Conservation (phyloP, 1,140 invertebrate species). For the Pissodes strobi region DNA sequence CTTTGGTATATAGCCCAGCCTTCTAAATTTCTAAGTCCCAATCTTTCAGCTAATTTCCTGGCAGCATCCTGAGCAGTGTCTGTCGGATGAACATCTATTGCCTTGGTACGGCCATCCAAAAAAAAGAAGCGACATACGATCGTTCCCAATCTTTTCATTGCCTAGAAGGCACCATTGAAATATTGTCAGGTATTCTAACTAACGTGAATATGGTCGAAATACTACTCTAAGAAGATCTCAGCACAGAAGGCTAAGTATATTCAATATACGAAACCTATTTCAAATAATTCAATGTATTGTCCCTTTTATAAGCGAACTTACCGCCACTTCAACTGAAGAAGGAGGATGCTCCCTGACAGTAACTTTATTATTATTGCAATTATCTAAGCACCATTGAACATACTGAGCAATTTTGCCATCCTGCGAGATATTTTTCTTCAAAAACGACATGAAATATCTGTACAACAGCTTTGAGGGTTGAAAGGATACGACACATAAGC, state of each 20-base stretch:
- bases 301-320: too few relatives aligned
- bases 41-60: conserved; percentile 84
- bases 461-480: conserved; percentile 87
- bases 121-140: conserved; percentile 96
- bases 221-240: too few relatives aligned
- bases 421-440: conserved; percentile 72
- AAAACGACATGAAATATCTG: conserved; percentile 78
- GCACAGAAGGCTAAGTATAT: too few relatives aligned
- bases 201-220: too few relatives aligned
- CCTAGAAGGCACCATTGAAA: too few relatives aligned
- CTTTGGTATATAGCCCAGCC: conserved; percentile 95
- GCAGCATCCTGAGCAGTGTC: conserved; percentile 92
- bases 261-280: too few relatives aligned
- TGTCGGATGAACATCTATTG: conserved; percentile 92
- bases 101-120: conserved; percentile 92
- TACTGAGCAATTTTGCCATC: conserved; percentile 80
- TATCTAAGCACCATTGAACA: conserved; percentile 92
- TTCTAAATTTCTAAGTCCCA: conserved; percentile 80
- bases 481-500: conserved; percentile 88
- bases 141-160: conserved; percentile 87
- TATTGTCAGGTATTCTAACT: too few relatives aligned
- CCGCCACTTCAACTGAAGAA: conserved; percentile 90
- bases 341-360: conserved; percentile 82
- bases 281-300: too few relatives aligned
- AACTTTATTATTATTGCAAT: conserved; percentile 85